Percentiles rank a stretch among this genome's conserved stretches.
Evolutionary conservation across 53 echinoderm and acorn worm species (phyloP).

Genomic region (Apostichopus leukothele): DNA sequence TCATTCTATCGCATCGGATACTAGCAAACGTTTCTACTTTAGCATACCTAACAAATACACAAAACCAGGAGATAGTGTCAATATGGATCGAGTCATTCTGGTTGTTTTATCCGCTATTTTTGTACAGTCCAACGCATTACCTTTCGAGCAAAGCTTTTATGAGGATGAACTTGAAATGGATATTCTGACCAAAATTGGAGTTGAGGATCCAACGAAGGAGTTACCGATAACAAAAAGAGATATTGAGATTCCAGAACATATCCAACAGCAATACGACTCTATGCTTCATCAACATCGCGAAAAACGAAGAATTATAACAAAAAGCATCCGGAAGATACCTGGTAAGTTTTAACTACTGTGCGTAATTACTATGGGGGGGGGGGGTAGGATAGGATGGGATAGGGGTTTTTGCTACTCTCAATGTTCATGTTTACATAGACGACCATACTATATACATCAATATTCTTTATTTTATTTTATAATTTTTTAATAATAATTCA

Average conservation of each 20-base stretch:
- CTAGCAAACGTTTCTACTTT: background rate
- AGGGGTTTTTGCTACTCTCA: too few species aligned
- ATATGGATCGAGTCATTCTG: background rate
- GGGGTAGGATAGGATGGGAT: too few species aligned
- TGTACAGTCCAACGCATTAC: slow-evolving; percentile 1
- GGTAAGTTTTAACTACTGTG: slow-evolving; percentile 53
- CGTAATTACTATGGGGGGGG: too few species aligned
- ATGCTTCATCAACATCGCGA: slow-evolving; percentile 69
- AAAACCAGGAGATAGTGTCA: background rate
- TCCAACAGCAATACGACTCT: slow-evolving; percentile 67
- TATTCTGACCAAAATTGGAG: slow-evolving; percentile 61
- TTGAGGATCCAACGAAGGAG: slow-evolving; percentile 53
- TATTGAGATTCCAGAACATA: slow-evolving; percentile 72
- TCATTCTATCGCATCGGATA: slow-evolving; percentile 4
- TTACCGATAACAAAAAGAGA: slow-evolving; percentile 61
- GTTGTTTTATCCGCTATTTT: background rate
- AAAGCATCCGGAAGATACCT: slow-evolving; percentile 73
- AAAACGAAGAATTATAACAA: slow-evolving; percentile 61
- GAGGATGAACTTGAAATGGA: slow-evolving; percentile 44
- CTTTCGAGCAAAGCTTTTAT: background rate
- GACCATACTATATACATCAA: too few species aligned
- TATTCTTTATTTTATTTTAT: too few species aligned
- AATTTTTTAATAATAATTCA: too few species aligned
- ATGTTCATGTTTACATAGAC: too few species aligned
- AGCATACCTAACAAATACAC: background rate